A percentile compares a stretch with the other conserved stretches of the same genome.
phyloP scores from a whole-genome alignment of 2,113 vertebrate genomes.

The Hassar affinis region DNA sequence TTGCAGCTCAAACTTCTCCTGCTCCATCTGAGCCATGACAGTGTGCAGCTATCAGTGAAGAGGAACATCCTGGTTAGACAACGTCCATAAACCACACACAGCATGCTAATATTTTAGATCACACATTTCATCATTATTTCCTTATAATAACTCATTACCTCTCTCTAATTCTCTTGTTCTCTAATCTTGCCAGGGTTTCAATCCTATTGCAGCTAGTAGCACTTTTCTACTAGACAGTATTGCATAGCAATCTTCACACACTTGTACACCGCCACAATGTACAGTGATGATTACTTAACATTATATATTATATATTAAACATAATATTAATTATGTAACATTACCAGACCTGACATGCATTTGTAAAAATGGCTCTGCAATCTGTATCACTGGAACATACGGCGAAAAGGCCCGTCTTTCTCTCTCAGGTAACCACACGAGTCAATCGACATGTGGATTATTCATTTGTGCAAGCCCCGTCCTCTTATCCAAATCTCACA shows the following conservation, averaged over 20 bases:
- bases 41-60: conserved; percentile 76
- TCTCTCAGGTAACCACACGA: too few species aligned
- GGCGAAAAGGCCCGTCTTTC: neutral
- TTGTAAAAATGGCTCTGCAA: neutral
- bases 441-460: neutral
- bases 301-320: too few species aligned
- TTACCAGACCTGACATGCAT: neutral
- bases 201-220: neutral
- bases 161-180: too few species aligned
- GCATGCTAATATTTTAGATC: neutral
- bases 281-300: neutral
- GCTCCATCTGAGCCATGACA: conserved; percentile 83
- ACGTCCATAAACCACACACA: neutral
- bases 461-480: neutral
- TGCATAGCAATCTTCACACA: neutral
- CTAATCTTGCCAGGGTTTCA: neutral
- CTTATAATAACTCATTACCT: neutral
- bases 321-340: neutral
- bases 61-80: conserved; percentile 1
- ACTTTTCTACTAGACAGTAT: neutral
- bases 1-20: conserved; percentile 86
- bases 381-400: neutral
- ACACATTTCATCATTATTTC: neutral
- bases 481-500: neutral
- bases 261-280: neutral